Base-by-base conservation (phyloP, 2,113 vertebrate genomes). In the Spea bombifrons region DNA sequence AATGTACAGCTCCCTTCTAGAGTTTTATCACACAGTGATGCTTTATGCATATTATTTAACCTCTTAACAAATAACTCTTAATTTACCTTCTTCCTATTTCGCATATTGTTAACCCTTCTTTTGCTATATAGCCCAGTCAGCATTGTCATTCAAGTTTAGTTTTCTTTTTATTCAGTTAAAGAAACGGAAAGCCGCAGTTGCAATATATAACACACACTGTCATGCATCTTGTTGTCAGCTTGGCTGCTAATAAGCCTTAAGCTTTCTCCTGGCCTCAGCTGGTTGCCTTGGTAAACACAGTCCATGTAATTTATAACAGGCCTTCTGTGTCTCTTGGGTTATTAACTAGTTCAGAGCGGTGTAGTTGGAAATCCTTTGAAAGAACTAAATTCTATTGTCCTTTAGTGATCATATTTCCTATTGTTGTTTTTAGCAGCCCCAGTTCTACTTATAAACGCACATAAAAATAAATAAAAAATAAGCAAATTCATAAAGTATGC, bases 181-280 rank as follows among this genome's bases (percentile, higher is more conserved):
- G 66, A 70, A 77, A 77, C 70, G 45, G 75, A 70, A 77, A 77
- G 55, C 66, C 66, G 70, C 75, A 70, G 53, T 50, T 70, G 75
- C 75, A 77, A 77, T 70, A 77, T 77, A 77, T 77, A 70, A 77
- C 66, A 77, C 66, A 77, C 70, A 77, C 75, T 63, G 75, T 55
- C 67, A 77, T 77, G 75, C 75, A 77, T 77, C 75, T 77, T 77
- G 66, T 77, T 77, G 75, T 77, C 75, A 77, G 66, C 66, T 63
- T 70, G 75, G 75, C 75, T 70, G 75, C 75, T 77, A 77, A 77
- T 77, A 77, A 77, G 75, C 75, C 75, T 77, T 77, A 77, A 77
- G 75, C 75, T 77, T 70, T 77, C 75, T 52, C 66, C 55, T 77
- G 63, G 53, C 75, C 66, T 77, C 75, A 77, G 75, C 75, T 77